Evolutionary conservation across 2,797 vertebrate genomes (phyloP), one percentile per base, ranked within the genome.

Genomic region (Leucoraja ocellata): DNA sequence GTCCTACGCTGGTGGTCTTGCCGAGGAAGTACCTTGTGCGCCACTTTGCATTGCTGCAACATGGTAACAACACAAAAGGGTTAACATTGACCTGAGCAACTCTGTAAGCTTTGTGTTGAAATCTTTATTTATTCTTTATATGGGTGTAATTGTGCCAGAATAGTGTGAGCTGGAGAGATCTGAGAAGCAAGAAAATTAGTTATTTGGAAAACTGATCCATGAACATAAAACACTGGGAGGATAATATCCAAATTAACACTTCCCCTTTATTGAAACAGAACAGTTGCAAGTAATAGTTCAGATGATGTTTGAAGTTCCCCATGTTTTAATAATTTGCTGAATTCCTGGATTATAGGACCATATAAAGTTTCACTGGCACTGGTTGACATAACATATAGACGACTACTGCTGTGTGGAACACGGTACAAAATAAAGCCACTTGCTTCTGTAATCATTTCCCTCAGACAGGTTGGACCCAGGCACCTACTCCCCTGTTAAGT

Each of bases 311-410:
- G 90, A 92, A 74, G 68, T 76, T 76, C 11, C 54, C 23, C 76
- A 71, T 76, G 71, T 76, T 92, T 74, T 92, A 74, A 76, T 36
- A 76, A 92, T 92, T 76, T 76, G 71, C 36, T 25, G 73, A 92
- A 76, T 46, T 76, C 68, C 54, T 92, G 90, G 90, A 74, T 54
- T 92, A 76, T 39, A 76, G 73, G 90, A 36, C 46, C 71, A 28
- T 71, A 18, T 73, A 71, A 36, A 54, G 71, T 54, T 92, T 91
- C 76, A 92, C 46, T 28, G 36, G 39, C 9, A 18, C 71, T 74
- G 25, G 25, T 54, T 92, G 54, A 92, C 46, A 92, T 92, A 54
- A 71, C 36, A 90, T 11, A n/a, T 6, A 39, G 63, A 63, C 86
- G 23, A 90, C 46, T n/a, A 23, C 90, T 92, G 68, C 71, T 54